These are phyloP conservation scores for Drosophila tsacasi DNA, from an alignment of 1,140 invertebrate genomes.

Conservation along the genomic window DNA sequence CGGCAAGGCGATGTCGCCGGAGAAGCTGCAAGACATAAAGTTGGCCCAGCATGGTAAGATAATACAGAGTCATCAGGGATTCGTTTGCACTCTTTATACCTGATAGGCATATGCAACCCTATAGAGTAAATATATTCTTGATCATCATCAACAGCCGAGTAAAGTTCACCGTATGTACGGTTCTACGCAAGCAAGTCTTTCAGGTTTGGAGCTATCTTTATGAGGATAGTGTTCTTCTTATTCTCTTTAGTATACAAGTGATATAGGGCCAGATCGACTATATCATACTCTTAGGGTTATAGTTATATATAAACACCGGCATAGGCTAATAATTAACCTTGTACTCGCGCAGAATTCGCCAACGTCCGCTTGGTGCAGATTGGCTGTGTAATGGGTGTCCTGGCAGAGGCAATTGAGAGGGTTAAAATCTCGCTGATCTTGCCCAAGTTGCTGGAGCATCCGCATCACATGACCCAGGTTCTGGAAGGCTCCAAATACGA, in stretches of 20 bases:
- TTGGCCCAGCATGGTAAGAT: constrained; percentile 39
- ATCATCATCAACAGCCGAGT: too few species aligned
- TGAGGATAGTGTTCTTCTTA: too few species aligned
- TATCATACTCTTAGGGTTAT: not conserved
- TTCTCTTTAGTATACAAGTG: too few species aligned
- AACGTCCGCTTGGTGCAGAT: constrained; percentile 34
- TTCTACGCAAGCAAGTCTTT: too few species aligned
- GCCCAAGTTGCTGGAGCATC: constrained; percentile 45
- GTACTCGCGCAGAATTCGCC: constrained; percentile 38
- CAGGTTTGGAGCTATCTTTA: too few species aligned
- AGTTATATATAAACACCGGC: not conserved
- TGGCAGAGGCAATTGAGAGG: constrained; percentile 46
- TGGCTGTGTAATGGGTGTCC: constrained; percentile 24
- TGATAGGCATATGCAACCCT: too few species aligned
- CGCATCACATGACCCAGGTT: not conserved
- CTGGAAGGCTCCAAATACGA: constrained; percentile 38
- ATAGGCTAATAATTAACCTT: not conserved
- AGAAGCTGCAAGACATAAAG: constrained; percentile 22
- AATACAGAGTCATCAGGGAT: not conserved
- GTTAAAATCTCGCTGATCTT: constrained; percentile 66
- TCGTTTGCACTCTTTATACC: too few species aligned
- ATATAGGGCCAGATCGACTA: too few species aligned
- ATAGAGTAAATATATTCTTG: too few species aligned
- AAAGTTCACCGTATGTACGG: too few species aligned
- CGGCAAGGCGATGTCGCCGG: constrained; percentile 4